Base-by-base conservation (phyloP, 1,140 invertebrate genomes). In the Scaptomyza montana region DNA sequence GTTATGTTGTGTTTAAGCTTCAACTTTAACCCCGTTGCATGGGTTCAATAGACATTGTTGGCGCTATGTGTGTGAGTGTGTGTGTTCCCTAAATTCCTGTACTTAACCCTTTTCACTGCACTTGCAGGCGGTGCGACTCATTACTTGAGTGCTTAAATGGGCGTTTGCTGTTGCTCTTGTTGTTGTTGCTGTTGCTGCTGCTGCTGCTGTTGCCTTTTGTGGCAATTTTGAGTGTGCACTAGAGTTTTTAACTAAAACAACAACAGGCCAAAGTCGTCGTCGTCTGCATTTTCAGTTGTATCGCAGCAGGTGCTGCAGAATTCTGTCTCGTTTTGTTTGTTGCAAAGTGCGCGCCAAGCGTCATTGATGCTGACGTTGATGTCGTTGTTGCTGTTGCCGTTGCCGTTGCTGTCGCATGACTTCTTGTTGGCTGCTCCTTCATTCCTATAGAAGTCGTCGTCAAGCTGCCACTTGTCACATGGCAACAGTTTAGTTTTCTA, bases 391-490 rank as follows among this genome's bases (percentile, higher is more conserved):
- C 47, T 41, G 46, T 25, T 47, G 33, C 33, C 36, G 62, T 33
- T 33, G 30, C 2, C 45, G 39, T 51, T 13, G 13, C 36, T 53
- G 59, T 30, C 43, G 71, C 39, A 13, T 16, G 33, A 51, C 56
- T 43, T 19, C 30, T 41, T 61, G 59, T 47, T 46, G 71, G 57
- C 71, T 63, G 59, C 66, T 74, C 65, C 71, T 74, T 69, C 71
- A 73, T 68, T 61, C 12, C 64, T 69, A 63, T 74, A 53, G 66
- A 65, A 71, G 75, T 87, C 82, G 39, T 43, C 39, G 76, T 87
- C 82, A 87, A 87, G 82, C 82, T 87, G 84, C 75, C 84, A 87
- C 82, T 87, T 87, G 82, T 89, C 82, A 87, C 84, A 87, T 87
- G 78, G 82, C 84, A 87, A 87, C 82, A 87, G 82, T 89, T 87